Evolutionary conservation across 2,113 vertebrate species (phyloP).

Genomic region (Labrus mixtus): DNA sequence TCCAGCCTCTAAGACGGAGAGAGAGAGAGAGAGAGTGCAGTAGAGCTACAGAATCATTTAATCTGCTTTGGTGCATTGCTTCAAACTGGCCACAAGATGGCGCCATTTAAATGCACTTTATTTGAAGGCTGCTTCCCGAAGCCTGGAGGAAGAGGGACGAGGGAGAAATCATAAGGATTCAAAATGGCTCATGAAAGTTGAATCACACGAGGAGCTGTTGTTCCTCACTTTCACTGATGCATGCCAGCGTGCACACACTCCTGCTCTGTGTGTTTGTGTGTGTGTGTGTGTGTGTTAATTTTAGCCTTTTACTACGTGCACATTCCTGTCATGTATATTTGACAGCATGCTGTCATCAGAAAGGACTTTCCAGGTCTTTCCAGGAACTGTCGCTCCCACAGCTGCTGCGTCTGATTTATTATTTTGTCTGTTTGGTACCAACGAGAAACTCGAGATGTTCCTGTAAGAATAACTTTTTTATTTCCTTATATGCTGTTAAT

Average conservation of each 20-base stretch:
- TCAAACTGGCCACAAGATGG: conserved; percentile 44
- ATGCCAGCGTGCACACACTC: not conserved
- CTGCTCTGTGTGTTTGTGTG: not conserved
- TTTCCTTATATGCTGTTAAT: not conserved
- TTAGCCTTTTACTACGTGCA: conserved; percentile 31
- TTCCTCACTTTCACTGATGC: conserved; percentile 6
- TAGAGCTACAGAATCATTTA: too few species aligned
- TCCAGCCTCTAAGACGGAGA: too few species aligned
- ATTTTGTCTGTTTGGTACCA: not conserved
- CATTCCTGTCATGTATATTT: conserved; percentile 38
- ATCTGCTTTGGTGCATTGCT: conserved; percentile 14
- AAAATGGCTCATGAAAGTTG: conserved; percentile 22
- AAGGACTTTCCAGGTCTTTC: conserved; percentile 35
- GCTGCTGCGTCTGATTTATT: conserved; percentile 35
- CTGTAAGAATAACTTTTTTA: not conserved
- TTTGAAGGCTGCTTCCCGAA: not conserved
- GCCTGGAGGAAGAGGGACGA: not conserved
- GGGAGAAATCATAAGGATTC: not conserved
- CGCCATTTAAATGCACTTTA: not conserved
- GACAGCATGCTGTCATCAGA: conserved; percentile 27
- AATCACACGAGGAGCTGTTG: conserved; percentile 35
- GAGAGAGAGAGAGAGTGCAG: too few species aligned
- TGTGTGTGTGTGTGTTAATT: not conserved
- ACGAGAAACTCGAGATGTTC: conserved; percentile 9
- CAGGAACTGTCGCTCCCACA: conserved; percentile 41